phyloP scores from a whole-genome alignment of 2,888 invertebrate genomes.

The Carabus problematicus region DNA sequence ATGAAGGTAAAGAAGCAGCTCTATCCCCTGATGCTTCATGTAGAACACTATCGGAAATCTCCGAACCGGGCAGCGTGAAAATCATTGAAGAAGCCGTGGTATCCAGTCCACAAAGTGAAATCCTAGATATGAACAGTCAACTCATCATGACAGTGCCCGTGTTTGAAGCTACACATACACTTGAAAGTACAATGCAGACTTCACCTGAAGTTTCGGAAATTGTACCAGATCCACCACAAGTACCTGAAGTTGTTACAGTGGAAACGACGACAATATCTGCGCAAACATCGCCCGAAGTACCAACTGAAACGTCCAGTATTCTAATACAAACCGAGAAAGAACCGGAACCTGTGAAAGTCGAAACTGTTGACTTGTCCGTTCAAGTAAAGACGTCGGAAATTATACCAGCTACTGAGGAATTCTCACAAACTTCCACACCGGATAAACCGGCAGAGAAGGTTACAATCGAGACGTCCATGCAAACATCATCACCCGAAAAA shows the following conservation, averaged over 20 bases:
- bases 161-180: constrained; percentile 65
- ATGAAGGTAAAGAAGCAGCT: constrained; percentile 61
- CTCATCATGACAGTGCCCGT: constrained; percentile 65
- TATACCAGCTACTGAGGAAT: constrained; percentile 46
- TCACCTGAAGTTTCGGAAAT: constrained; percentile 63
- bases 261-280: constrained; percentile 56
- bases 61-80: constrained; percentile 68
- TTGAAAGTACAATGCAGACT: constrained; percentile 67
- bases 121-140: constrained; percentile 61
- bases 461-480: constrained; percentile 58
- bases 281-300: constrained; percentile 64
- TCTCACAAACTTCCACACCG: constrained; percentile 53
- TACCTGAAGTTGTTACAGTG: constrained; percentile 55
- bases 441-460: constrained; percentile 50
- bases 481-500: constrained; percentile 57
- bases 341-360: constrained; percentile 47
- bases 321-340: constrained; percentile 67
- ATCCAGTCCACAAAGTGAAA: constrained; percentile 64
- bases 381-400: constrained; percentile 40
- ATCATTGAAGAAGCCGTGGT: constrained; percentile 70
- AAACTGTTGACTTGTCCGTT: constrained; percentile 47
- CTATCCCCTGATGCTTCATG: constrained; percentile 66
- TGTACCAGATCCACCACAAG: constrained; percentile 53
- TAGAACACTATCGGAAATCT: constrained; percentile 66
- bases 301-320: constrained; percentile 58